These are phyloP conservation scores for Aeoliscus strigatus DNA, from an alignment of 2,797 vertebrate species.

Conservation along the genomic window DNA sequence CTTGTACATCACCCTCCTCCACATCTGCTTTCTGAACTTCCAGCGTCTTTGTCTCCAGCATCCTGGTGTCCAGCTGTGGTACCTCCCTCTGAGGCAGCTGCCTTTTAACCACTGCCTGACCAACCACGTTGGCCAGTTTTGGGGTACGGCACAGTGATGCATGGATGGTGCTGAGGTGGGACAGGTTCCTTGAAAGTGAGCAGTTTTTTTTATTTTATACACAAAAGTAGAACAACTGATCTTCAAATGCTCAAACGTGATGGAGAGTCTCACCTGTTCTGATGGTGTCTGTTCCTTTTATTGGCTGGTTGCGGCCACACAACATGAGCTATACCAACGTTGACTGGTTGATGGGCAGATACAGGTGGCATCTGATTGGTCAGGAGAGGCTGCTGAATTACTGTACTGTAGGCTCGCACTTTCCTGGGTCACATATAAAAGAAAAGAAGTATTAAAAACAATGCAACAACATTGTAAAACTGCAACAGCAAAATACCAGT, in stretches of 20 bases:
- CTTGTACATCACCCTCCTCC: slow-evolving; percentile 54
- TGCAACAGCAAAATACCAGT: neutral
- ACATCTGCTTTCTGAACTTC: slow-evolving; percentile 51
- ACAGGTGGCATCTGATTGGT: slow-evolving; percentile 87
- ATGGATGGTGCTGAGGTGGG: slow-evolving; percentile 80
- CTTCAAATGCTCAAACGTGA: neutral
- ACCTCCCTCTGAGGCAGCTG: slow-evolving; percentile 62
- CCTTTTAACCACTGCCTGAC: slow-evolving; percentile 69
- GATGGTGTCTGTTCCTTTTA: slow-evolving; percentile 86
- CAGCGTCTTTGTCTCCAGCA: too few relatives aligned
- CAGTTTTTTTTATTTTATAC: slow-evolving; percentile 1
- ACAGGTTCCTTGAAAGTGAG: slow-evolving; percentile 72
- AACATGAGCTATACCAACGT: slow-evolving; percentile 93
- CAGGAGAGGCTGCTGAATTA: slow-evolving; percentile 88
- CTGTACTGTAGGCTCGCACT: slow-evolving; percentile 81
- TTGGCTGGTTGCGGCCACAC: slow-evolving; percentile 91
- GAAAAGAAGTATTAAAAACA: neutral
- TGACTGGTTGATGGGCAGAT: slow-evolving; percentile 90
- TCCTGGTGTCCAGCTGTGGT: slow-evolving; percentile 73
- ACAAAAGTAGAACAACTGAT: neutral
- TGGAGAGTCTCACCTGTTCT: slow-evolving; percentile 74
- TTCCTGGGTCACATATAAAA: slow-evolving; percentile 71
- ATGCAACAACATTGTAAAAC: neutral
- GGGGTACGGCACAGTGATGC: slow-evolving; percentile 81
- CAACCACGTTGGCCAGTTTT: slow-evolving; percentile 78